Evolutionary conservation across 2,888 invertebrate species (phyloP), one percentile per base, ranked within the genome.

Genomic region (Megastigmus dorsalis): DNA sequence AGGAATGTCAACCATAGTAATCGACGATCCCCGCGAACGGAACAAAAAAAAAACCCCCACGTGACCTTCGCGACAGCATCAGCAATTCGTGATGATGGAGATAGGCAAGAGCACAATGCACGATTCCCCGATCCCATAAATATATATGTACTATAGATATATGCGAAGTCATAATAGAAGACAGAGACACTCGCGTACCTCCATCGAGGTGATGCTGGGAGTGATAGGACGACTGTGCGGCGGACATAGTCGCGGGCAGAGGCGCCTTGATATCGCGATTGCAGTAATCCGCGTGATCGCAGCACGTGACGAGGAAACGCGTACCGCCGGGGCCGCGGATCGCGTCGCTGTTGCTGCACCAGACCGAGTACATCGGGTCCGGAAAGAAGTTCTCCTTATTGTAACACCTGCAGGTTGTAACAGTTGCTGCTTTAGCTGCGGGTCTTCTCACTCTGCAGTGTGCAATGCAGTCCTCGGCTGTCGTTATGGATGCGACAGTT

Each of bases 271-370:
- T 90, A 83, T 91, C 90, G 85, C 89, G 90, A 90, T 95, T 95
- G 92, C 95, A 95, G 92, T 92, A 93, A 88, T 90, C 89, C 89
- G 90, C 90, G 86, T 92, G 90, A 88, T 93, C 92, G 92, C 95
- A 95, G 92, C 95, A 95, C 87, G 91, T 91, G 90, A 94, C 92
- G 89, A 92, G 91, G 91, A 93, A 93, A 86, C 92, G 91, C 90
- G 92, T 92, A 89, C 81, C 84, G 69, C 80, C 84, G 76, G 82
- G 82, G 78, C 82, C 83, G 80, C 80, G 81, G 36, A 82, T 82
- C 36, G 82, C 84, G 72, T 80, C 83, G 78, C 83, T 84, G 77
- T 81, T 80, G 78, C 77, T 82, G 82, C 88, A 88, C 87, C 86
- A 88, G 79, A 85, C 78, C 72, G 86, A 82, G 79, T 83, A 85